Evolutionary conservation across 1,140 invertebrate species (phyloP), one percentile per base, ranked within the genome.

Genomic region (Drosophila neocordata): DNA sequence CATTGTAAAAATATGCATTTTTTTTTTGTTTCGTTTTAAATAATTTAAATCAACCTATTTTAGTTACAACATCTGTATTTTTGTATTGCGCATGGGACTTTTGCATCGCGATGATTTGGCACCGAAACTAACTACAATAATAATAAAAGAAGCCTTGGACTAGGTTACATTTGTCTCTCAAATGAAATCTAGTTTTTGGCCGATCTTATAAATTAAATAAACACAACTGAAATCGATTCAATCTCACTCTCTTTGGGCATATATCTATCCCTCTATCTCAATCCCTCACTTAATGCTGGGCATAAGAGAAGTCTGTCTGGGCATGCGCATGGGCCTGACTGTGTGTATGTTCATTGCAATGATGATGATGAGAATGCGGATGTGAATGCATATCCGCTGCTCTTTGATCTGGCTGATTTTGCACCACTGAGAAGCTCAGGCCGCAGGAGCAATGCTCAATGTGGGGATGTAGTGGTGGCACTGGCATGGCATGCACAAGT

Each of bases 401-500:
- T 11, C 31, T 52, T 13, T 51, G 41, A 1, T 71, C 22, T 44
- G 59, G 60, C n/a, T 68, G 61, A 38, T 56, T 61, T 60, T 78
- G 69, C 37, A 76, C 73, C 13, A 90, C 89, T 15, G 89, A 74
- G 56, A 90, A 90, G 11, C 68, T 87, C 2, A 90, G 58, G 9
- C 89, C 89, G 56, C 89, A 90, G 22, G 89, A 90, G 31, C 89
- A 90, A 22, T 90, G 89, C 58, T 90, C 89, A 41, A 90, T 83
- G 35, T 89, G 84, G 6, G 79, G 76, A 38, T 62, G 73, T 4
- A 58, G 55, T 7, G 65, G 31, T n/a, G 62, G 8, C 24, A 41
- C n/a, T 41, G 65, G 81, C 1, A 56, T 78, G 24, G 89, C 77
- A 87, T 90, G 89, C 37, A 90, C 79, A 44, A 79, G 58, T 0